These are phyloP conservation scores for Indicator indicator DNA, from an alignment of 2,113 vertebrate genomes.

Conservation along the genomic window DNA sequence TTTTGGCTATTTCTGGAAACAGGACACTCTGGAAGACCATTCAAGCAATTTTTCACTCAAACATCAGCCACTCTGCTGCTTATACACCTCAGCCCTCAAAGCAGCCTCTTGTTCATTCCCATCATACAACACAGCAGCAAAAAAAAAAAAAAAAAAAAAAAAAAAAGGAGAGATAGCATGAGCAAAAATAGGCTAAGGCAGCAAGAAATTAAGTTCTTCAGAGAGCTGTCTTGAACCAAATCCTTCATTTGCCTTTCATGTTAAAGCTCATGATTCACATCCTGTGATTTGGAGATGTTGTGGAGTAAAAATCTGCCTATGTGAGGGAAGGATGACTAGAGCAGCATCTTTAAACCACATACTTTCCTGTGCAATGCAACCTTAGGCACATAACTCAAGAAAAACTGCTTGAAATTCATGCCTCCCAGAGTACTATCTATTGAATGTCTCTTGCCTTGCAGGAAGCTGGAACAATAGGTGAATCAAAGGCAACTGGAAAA, in stretches of 20 bases:
- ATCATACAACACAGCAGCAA: neutral
- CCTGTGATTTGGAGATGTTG: neutral
- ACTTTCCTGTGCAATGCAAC: neutral
- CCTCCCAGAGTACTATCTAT: conserved; percentile 14
- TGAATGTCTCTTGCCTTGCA: conserved; percentile 24
- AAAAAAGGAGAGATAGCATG: neutral
- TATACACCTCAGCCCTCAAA: neutral
- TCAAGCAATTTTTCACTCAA: neutral
- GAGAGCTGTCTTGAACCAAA: neutral
- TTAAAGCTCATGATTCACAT: neutral
- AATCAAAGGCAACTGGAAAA: conserved; percentile 45
- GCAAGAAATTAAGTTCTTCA: neutral
- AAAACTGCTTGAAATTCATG: conserved; percentile 55
- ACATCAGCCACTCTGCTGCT: neutral
- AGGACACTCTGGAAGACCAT: neutral
- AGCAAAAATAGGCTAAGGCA: neutral
- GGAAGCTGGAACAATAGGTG: conserved; percentile 57
- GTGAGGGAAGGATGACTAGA: fast-evolving
- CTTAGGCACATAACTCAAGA: conserved; percentile 19
- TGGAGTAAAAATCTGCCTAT: neutral
- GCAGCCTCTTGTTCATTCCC: neutral
- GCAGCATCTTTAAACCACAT: neutral
- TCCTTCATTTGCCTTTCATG: neutral
- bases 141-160: neutral
- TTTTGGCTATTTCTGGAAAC: neutral